Percentiles rank a stretch among this genome's conserved stretches.
phyloP scores from a whole-genome alignment of 53 echinoderm and acorn worm species.

The Stichopus horrens region DNA sequence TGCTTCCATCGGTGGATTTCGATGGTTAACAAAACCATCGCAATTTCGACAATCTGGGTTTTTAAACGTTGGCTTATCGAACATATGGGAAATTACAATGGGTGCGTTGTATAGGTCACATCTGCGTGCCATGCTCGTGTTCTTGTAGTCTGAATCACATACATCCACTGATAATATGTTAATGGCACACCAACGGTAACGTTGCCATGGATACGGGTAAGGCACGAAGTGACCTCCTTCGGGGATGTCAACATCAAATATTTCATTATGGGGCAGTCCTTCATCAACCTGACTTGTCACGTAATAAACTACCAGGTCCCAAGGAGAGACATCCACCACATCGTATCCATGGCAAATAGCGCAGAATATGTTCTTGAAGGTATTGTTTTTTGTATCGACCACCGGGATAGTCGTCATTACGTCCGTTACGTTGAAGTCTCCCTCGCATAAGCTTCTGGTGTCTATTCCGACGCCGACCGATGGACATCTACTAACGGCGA shows the following conservation, averaged over 20 bases:
- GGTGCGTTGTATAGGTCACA: slow-evolving; percentile 44
- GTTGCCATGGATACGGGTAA: background rate
- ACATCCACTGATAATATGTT: background rate
- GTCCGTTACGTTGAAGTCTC: slow-evolving; percentile 36
- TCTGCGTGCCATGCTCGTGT: slow-evolving; percentile 7
- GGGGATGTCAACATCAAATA: background rate
- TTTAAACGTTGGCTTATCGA: background rate
- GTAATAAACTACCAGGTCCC: slow-evolving; percentile 47
- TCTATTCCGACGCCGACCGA: background rate
- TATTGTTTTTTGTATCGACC: slow-evolving; percentile 46
- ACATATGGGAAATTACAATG: background rate
- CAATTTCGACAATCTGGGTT: slow-evolving; percentile 32
- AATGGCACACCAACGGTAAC: background rate
- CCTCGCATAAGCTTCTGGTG: slow-evolving; percentile 36
- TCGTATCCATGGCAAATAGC: slow-evolving; percentile 63
- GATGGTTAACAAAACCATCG: background rate
- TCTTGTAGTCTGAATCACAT: background rate
- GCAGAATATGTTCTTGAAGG: slow-evolving; percentile 73
- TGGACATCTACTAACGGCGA: slow-evolving; percentile 13
- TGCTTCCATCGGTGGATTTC: background rate
- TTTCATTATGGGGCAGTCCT: background rate
- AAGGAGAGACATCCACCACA: slow-evolving; percentile 30
- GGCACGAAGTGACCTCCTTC: background rate
- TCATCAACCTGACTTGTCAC: background rate
- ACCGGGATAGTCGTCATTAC: slow-evolving; percentile 70